phyloP scores from a whole-genome alignment of 2,888 invertebrate species.

The Drosophila imparisetae region DNA sequence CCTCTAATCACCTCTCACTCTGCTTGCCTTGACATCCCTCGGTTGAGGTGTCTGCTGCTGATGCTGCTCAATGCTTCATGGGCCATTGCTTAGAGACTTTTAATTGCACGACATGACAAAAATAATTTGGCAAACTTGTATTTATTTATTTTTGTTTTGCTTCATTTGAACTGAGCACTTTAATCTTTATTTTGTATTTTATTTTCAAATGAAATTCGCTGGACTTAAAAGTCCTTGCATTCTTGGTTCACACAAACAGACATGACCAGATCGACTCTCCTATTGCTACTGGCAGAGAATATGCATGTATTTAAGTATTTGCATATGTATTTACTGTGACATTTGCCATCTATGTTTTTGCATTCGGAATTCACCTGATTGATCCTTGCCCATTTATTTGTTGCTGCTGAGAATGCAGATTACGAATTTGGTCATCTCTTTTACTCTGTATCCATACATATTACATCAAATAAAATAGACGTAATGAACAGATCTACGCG shows the following conservation, averaged over 20 bases:
- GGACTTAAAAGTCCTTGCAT: background rate
- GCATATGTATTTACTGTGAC: background rate
- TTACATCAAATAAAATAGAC: no score
- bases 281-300: background rate
- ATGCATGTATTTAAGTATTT: background rate
- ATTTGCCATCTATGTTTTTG: background rate
- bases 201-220: background rate
- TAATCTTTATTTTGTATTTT: background rate
- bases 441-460: no score
- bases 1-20: background rate
- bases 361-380: background rate
- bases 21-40: background rate
- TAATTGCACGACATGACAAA: conserved; percentile 57
- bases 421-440: background rate
- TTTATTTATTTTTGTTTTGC: background rate
- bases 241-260: background rate
- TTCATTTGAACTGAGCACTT: background rate
- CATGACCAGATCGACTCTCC: background rate
- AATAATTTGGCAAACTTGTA: conserved; percentile 24
- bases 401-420: background rate
- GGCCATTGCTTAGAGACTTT: conserved; percentile 46
- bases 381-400: no score
- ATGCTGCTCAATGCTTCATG: conserved; percentile 23
- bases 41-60: conserved; percentile 22
- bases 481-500: no score